Base-by-base conservation (phyloP, 2,888 invertebrate species). In the Sipha maydis region DNA sequence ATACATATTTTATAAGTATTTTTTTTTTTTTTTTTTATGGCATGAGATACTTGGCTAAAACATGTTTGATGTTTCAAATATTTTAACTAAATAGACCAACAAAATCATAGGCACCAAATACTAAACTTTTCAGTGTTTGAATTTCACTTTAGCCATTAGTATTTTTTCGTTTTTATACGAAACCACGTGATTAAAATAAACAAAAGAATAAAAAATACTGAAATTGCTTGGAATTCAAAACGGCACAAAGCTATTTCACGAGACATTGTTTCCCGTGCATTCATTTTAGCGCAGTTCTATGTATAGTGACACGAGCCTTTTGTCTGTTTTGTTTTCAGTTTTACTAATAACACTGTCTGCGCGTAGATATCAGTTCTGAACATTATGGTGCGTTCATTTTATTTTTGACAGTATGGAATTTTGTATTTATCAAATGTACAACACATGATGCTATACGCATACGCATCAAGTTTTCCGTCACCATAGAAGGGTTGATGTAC, bases 301-400 rank as follows among this genome's bases (percentile, higher is more conserved):
- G 14, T 21, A 76, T 21, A 76, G 28, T 31, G 61, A 85, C 61
- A 76, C 41, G 25, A 85, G 41, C 67, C 84, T 84, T 84, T 84
- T 84, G 84, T 84, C 28, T 31, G 76, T 76, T 84, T 76, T 76
- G 84, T 84, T 76, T 76, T 83, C 80, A 14, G 83, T 83, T 71
- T 83, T 71, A 83, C 73, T 84, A 76, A 76, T 61, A 76, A 84
- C 75, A 61, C 76, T 76, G 84, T 76, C 41, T 67, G n/a, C 8
- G 31, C n/a, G 31, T 11, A 28, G 76, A 76, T 73, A 84, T 76
- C 61, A 85, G 21, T 38, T 67, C 61, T 41, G 76, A 67, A 61
- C 80, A 80, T 34, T 41, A 9, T 0, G 21, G 61, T 61, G 38
- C 56, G 25, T 75, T 75, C 75, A 56, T 83, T 73, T 54, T 75